phyloP scores from a whole-genome alignment of 2,113 vertebrate genomes.

The Nycticryphes semicollaris region DNA sequence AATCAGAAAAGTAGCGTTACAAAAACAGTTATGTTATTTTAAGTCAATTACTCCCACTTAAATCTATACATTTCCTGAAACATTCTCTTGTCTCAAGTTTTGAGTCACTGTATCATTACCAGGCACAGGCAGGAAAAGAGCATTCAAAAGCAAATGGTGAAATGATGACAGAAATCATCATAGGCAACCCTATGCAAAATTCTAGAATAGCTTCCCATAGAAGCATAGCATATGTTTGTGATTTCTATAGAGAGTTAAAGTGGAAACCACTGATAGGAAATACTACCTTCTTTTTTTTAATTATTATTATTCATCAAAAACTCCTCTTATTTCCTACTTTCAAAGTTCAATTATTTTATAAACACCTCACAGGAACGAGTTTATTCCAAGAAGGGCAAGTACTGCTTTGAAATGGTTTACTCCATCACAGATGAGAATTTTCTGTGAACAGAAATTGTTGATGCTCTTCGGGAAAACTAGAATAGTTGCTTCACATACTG shows the following conservation, averaged over 20 bases:
- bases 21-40: constrained; percentile 19
- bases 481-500: accelerated
- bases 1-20: neutral
- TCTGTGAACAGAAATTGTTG: neutral
- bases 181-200: neutral
- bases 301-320: neutral
- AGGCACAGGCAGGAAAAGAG: constrained; percentile 10
- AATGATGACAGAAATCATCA: constrained; percentile 27
- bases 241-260: neutral
- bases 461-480: neutral
- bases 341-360: neutral
- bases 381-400: neutral
- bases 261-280: neutral
- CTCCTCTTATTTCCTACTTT: neutral
- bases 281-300: neutral
- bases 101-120: constrained; percentile 48
- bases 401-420: neutral
- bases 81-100: constrained; percentile 34
- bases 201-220: neutral
- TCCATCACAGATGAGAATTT: neutral
- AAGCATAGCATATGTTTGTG: neutral
- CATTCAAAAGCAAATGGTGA: constrained; percentile 55
- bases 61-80: constrained; percentile 46
- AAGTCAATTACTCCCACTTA: constrained; percentile 52
- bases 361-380: neutral